Conservation (phyloP, 2,113 vertebrate genomes). For the Pithys albifrons region DNA sequence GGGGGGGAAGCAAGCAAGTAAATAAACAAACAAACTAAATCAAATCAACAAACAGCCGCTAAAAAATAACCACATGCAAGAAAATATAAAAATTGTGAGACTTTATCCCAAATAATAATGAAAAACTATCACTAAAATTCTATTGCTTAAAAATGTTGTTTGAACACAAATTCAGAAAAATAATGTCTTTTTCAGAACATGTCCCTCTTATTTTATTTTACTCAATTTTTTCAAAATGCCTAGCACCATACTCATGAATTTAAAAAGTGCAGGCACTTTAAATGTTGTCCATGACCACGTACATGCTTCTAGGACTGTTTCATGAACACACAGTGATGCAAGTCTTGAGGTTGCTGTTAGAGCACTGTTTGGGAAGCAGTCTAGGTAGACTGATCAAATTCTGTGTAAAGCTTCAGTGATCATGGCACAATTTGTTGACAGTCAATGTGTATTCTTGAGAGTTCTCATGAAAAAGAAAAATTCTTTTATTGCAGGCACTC, state of each 20-base stretch:
- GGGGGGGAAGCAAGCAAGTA: rapidly evolving
- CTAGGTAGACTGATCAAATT: not conserved
- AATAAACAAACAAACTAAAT: rapidly evolving
- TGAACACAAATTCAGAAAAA: not conserved
- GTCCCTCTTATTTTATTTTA: not conserved
- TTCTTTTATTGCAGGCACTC: not conserved
- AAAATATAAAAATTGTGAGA: rapidly evolving
- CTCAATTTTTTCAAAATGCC: not conserved
- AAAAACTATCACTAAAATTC: not conserved
- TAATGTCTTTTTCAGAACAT: not conserved
- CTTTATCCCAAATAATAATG: not conserved
- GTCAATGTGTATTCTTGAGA: not conserved
- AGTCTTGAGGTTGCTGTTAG: not conserved
- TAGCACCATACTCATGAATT: not conserved
- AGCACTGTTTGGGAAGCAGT: not conserved
- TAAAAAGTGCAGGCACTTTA: not conserved
- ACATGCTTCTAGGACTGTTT: not conserved
- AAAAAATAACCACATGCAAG: not conserved
- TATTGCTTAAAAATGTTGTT: not conserved
- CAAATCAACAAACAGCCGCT: rapidly evolving
- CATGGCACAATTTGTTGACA: not conserved
- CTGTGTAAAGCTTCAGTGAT: not conserved
- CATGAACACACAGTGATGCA: not conserved
- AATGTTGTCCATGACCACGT: too few relatives aligned
- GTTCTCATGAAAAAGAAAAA: not conserved